Conservation (phyloP, 2,888 invertebrate genomes). For the Eupithecia inturbata region DNA sequence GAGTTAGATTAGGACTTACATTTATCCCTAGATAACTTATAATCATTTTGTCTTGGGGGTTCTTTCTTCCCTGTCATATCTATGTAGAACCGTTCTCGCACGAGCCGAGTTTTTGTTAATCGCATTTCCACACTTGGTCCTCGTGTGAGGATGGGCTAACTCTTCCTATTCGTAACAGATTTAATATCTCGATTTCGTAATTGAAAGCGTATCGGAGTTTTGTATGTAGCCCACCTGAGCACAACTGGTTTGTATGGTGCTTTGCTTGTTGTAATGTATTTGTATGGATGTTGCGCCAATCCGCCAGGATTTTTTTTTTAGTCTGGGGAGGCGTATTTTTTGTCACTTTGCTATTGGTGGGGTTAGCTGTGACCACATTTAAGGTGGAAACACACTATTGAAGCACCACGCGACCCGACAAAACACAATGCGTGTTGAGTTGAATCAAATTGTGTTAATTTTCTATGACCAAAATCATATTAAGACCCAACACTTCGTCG, state of each 20-base stretch:
- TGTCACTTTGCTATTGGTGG: not conserved
- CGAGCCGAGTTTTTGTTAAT: not conserved
- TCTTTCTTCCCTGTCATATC: constrained; percentile 26
- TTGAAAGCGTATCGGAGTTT: constrained; percentile 25
- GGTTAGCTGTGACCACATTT: not conserved
- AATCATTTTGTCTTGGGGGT: constrained; percentile 20
- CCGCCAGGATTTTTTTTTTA: not conserved
- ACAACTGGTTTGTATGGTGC: constrained; percentile 69
- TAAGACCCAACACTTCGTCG: not conserved
- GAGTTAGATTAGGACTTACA: constrained; percentile 27
- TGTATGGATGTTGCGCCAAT: constrained; percentile 21
- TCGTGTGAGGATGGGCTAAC: not conserved
- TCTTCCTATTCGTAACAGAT: constrained; percentile 17
- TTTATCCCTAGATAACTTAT: constrained; percentile 10
- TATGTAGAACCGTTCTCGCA: constrained; percentile 14
- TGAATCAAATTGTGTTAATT: not conserved
- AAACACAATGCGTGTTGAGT: not conserved
- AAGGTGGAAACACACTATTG: not conserved
- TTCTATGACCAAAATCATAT: not conserved
- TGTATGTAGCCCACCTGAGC: constrained; percentile 60
- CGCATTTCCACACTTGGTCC: not conserved
- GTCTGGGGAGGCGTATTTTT: not conserved
- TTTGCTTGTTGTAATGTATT: constrained; percentile 52
- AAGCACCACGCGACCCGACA: no score
- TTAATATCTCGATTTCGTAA: constrained; percentile 29